A percentile compares a stretch with the other conserved stretches of the same genome.
These are phyloP conservation scores for Eleginops maclovinus DNA, from an alignment of 2,113 vertebrate species.

Conservation along the genomic window DNA sequence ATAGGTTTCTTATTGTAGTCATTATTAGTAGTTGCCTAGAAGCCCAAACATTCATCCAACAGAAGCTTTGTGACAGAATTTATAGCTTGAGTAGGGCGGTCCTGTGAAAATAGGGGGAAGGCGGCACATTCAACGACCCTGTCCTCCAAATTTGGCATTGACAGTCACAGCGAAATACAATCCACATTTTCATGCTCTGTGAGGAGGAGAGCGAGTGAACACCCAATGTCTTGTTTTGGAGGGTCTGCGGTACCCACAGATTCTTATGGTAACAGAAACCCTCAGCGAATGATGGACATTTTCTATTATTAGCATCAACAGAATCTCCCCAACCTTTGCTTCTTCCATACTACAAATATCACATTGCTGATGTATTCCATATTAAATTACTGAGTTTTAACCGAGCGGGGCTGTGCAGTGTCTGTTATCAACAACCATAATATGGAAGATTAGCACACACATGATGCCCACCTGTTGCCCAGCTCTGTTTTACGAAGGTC, in stretches of 20 bases:
- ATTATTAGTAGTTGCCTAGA: neutral
- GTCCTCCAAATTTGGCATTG: slow-evolving; percentile 75
- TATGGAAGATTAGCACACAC: slow-evolving; percentile 86
- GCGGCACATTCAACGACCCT: slow-evolving; percentile 69
- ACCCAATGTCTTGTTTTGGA: slow-evolving; percentile 80
- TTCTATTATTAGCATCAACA: slow-evolving; percentile 83
- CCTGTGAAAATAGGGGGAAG: slow-evolving; percentile 34
- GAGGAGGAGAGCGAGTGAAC: slow-evolving; percentile 62
- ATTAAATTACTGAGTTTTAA: slow-evolving; percentile 87
- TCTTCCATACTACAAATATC: slow-evolving; percentile 85
- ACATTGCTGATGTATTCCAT: slow-evolving; percentile 85
- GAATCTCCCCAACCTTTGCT: slow-evolving; percentile 84
- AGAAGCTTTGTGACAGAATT: slow-evolving; percentile 23
- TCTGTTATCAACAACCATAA: slow-evolving; percentile 85
- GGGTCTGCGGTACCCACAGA: slow-evolving; percentile 73
- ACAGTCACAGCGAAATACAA: slow-evolving; percentile 79
- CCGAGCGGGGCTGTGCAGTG: slow-evolving; percentile 72
- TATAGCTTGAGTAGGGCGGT: slow-evolving; percentile 34
- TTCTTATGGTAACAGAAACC: slow-evolving; percentile 86
- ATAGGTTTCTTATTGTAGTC: slow-evolving; percentile 4
- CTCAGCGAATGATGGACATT: slow-evolving; percentile 77
- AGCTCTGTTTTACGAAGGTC: slow-evolving; percentile 81
- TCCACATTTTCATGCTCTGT: slow-evolving; percentile 73
- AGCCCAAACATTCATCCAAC: slow-evolving; percentile 3
- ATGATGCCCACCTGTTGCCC: slow-evolving; percentile 83